Evolutionary conservation across 2,888 invertebrate species (phyloP), one percentile per base, ranked within the genome.

Genomic region (Choristoneura rosaceana): DNA sequence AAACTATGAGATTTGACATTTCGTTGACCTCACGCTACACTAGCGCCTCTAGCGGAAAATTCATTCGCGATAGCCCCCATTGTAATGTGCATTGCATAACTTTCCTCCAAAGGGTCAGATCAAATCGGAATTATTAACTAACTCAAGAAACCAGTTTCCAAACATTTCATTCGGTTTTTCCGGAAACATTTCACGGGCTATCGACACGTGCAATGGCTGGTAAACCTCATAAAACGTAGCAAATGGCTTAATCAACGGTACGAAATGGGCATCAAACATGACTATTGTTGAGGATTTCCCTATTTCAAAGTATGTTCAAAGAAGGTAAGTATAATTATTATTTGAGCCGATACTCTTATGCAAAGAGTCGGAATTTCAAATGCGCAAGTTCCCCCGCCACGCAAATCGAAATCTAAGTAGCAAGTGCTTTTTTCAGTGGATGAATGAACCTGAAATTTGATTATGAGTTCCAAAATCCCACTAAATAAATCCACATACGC

Each of bases 151-250:
- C 25, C 12, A 59, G 59, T 64, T 64, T 59, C 5, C 8, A 5
- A 50, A n/a, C 5, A 47, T 17, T 33, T 14, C 17, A 58, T 17
- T 47, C 41, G 61, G 33, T 52, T 55, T 66, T 71, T 66, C 50
- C 61, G 70, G 70, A 66, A 60, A 50, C 14, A 61, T 45, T 65
- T 60, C 43, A 66, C 52, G 60, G 59, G 12, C 59, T 17, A 60
- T 61, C 10, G 41, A 50, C 25, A 50, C 50, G 50, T 41, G 12
- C 61, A 38, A 69, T 25, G 15, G 52, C 38, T 41, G 47, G 38
- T 17, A 17, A n/a, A 50, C 3, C 41, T 41, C 66, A 38, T 67
- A 67, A 43, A 69, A 15, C 50, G 38, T 25, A 25, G 50, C 14
- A 33, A 69, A 61, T 61, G n/a, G 41, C 41, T 47, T 41, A 52